These are phyloP conservation scores for Sciurus niger DNA, from an alignment of 2,113 vertebrate species.

Conservation along the genomic window DNA sequence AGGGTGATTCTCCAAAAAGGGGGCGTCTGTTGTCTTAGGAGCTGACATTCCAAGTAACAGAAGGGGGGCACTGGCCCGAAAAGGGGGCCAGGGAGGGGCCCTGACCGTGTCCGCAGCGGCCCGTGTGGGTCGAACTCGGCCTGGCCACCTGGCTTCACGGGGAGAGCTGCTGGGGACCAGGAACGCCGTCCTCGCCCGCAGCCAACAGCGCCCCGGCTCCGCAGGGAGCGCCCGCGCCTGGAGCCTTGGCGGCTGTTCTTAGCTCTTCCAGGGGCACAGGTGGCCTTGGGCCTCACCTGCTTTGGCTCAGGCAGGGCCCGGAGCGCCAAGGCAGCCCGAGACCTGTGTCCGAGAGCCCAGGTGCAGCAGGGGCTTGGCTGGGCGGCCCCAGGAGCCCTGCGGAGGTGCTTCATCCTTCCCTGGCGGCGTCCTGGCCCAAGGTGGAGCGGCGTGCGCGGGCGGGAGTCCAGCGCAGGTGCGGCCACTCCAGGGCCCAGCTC, in stretches of 20 bases:
- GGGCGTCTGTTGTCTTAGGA: neutral
- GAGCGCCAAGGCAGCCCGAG: neutral
- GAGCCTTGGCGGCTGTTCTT: neutral
- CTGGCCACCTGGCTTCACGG: no score
- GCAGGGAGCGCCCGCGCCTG: neutral
- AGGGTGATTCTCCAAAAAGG: neutral
- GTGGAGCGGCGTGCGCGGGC: no score
- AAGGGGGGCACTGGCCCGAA: no score
- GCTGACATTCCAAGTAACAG: neutral
- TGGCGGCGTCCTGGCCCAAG: neutral
- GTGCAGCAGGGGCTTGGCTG: no score
- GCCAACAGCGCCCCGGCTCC: neutral
- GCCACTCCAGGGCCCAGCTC: no score
- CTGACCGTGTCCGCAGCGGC: neutral
- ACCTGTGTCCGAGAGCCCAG: neutral
- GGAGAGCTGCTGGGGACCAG: neutral
- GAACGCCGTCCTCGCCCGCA: neutral
- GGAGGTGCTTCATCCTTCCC: neutral
- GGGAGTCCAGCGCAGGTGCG: neutral
- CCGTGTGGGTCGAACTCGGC: neutral
- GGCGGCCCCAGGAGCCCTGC: neutral
- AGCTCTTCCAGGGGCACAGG: no score
- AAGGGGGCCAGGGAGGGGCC: neutral
- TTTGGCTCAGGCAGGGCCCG: neutral
- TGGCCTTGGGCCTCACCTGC: neutral